phyloP scores from a whole-genome alignment of 2,888 invertebrate genomes.

The Drosophila conformis region DNA sequence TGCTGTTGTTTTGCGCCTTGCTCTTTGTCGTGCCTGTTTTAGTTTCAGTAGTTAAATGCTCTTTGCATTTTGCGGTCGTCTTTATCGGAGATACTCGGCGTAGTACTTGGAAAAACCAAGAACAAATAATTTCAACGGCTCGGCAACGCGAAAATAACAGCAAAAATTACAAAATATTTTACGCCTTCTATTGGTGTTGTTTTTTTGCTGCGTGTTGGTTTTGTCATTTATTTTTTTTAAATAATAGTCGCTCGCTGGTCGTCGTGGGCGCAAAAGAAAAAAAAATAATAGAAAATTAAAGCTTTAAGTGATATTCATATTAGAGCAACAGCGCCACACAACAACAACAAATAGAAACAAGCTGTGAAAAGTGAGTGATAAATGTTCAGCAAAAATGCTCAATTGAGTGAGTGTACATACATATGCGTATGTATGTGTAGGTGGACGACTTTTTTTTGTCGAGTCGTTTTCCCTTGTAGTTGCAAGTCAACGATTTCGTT shows the following conservation, averaged over 20 bases:
- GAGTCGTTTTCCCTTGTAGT: slow-evolving; percentile 22
- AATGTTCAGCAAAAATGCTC: slow-evolving; percentile 29
- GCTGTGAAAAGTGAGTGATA: slow-evolving; percentile 53
- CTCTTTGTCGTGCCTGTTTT: slow-evolving; percentile 59
- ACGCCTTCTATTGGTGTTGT: slow-evolving; percentile 48
- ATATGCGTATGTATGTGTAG: slow-evolving; percentile 8
- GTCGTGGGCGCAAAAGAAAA: slow-evolving; percentile 49
- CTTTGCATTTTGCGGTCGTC: slow-evolving; percentile 75
- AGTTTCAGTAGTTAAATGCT: slow-evolving; percentile 74
- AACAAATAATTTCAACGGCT: slow-evolving; percentile 41
- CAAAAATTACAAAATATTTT: slow-evolving; percentile 52
- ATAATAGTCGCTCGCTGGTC: slow-evolving; percentile 51
- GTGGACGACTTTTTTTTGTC: slow-evolving; percentile 21
- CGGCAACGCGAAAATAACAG: slow-evolving; percentile 40
- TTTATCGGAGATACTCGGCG: slow-evolving; percentile 72
- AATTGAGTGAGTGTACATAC: slow-evolving; percentile 5
- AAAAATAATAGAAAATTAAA: slow-evolving; percentile 48
- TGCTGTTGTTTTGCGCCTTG: slow-evolving; percentile 51
- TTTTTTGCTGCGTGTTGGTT: slow-evolving; percentile 22
- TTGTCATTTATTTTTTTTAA: slow-evolving; percentile 23
- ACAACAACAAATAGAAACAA: slow-evolving; percentile 38
- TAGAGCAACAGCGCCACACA: slow-evolving; percentile 28
- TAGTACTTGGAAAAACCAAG: slow-evolving; percentile 50
- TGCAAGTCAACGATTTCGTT: slow-evolving; percentile 19
- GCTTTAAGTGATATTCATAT: slow-evolving; percentile 53